phyloP scores from a whole-genome alignment of 1,140 invertebrate species.

The Eueides isabella region DNA sequence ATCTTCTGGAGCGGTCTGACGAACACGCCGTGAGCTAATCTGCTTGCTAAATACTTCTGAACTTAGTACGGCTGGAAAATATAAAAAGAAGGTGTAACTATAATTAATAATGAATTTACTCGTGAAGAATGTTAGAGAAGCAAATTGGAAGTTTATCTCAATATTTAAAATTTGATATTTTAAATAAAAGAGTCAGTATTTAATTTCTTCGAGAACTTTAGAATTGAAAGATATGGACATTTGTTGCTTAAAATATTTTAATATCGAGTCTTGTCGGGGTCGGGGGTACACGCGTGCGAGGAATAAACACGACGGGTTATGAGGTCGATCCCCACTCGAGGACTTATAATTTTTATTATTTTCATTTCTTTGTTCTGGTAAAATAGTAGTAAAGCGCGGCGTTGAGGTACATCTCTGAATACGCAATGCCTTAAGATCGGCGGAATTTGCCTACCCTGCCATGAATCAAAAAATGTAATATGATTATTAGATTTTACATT shows the following conservation, averaged over 20 bases:
- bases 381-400: no score
- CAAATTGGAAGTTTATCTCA: neutral
- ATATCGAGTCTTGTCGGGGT: no score
- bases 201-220: conserved; percentile 1
- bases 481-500: no score
- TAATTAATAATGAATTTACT: neutral
- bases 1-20: conserved; percentile 26
- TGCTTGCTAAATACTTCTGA: conserved; percentile 28
- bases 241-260: neutral
- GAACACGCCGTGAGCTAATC: conserved; percentile 28
- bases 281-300: no score
- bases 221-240: neutral
- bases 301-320: no score
- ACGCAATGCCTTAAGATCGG: no score
- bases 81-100: neutral
- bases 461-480: no score
- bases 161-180: neutral
- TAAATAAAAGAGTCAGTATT: neutral
- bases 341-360: no score
- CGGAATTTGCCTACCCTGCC: no score
- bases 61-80: conserved; percentile 30
- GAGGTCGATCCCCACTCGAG: no score
- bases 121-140: neutral
- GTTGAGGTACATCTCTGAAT: no score
- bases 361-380: no score